Evolutionary conservation across 2,888 invertebrate species (phyloP).

Genomic region (Volucella inanis): DNA sequence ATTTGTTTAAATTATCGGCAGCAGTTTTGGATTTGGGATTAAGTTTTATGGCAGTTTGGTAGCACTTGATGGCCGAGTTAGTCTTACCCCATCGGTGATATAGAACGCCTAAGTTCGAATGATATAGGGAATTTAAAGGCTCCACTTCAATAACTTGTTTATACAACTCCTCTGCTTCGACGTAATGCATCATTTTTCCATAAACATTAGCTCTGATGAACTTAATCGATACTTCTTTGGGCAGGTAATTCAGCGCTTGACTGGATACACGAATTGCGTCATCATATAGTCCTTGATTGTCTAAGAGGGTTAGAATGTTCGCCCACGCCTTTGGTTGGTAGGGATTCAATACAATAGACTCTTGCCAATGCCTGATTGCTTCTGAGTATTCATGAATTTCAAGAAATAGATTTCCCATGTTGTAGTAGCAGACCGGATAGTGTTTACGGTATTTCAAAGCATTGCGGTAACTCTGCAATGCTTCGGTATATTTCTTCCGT

Average conservation of each 20-base stretch:
- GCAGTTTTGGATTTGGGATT: constrained; percentile 89
- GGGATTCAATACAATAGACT: constrained; percentile 90
- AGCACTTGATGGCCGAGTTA: constrained; percentile 89
- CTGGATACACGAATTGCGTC: constrained; percentile 89
- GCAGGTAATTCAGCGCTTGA: constrained; percentile 88
- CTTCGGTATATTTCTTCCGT: constrained; percentile 87
- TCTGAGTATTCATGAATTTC: constrained; percentile 88
- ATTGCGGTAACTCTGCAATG: constrained; percentile 90
- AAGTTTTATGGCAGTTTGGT: constrained; percentile 89
- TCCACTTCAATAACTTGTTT: constrained; percentile 88
- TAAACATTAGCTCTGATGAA: constrained; percentile 95
- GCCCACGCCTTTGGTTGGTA: constrained; percentile 95
- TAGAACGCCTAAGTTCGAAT: constrained; percentile 95
- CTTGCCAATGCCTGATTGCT: constrained; percentile 92
- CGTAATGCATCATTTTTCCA: constrained; percentile 91
- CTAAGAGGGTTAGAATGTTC: constrained; percentile 93
- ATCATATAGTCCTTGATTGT: constrained; percentile 88
- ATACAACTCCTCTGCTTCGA: constrained; percentile 92
- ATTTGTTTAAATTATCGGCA: constrained; percentile 87
- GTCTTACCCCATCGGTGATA: constrained; percentile 95
- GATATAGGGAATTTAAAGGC: constrained; percentile 90
- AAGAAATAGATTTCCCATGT: constrained; percentile 96
- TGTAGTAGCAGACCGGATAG: constrained; percentile 97
- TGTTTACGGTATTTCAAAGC: constrained; percentile 90
- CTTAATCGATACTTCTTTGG: constrained; percentile 90